phyloP scores from a whole-genome alignment of 2,888 invertebrate genomes.

The Watsonalla cultraria region DNA sequence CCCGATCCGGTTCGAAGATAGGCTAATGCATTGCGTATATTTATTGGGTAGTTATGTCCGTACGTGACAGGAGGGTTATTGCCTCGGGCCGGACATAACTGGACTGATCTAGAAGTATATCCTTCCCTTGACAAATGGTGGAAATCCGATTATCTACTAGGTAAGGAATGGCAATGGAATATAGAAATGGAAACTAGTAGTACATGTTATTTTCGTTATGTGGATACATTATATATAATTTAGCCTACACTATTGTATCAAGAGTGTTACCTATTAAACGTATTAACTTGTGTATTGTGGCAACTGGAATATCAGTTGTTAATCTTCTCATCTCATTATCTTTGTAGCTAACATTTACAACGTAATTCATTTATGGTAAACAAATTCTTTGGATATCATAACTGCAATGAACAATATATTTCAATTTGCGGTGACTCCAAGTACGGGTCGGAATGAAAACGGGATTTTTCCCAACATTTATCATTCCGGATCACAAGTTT shows the following conservation, averaged over 20 bases:
- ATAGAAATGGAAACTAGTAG: too few species aligned
- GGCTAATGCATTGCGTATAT: constrained; percentile 33
- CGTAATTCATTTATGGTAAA: too few species aligned
- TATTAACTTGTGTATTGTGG: too few species aligned
- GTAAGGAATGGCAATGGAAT: neutral
- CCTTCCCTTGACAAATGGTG: neutral
- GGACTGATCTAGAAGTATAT: neutral
- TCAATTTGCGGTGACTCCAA: neutral
- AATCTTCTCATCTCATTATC: too few species aligned
- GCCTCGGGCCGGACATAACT: constrained; percentile 5
- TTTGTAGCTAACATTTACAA: too few species aligned
- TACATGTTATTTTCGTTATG: too few species aligned
- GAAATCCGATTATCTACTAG: neutral
- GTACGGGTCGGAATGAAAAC: neutral
- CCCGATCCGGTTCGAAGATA: constrained; percentile 27
- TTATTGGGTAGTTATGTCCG: constrained; percentile 21
- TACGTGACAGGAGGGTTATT: constrained; percentile 16
- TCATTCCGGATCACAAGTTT: constrained; percentile 25
- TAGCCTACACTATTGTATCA: too few species aligned
- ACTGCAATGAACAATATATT: neutral
- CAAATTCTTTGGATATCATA: too few species aligned
- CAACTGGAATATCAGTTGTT: too few species aligned
- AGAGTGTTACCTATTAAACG: too few species aligned
- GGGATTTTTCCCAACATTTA: constrained; percentile 15
- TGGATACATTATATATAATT: too few species aligned